phyloP scores from a whole-genome alignment of 1,140 invertebrate genomes.

The Eubasilissa regina region DNA sequence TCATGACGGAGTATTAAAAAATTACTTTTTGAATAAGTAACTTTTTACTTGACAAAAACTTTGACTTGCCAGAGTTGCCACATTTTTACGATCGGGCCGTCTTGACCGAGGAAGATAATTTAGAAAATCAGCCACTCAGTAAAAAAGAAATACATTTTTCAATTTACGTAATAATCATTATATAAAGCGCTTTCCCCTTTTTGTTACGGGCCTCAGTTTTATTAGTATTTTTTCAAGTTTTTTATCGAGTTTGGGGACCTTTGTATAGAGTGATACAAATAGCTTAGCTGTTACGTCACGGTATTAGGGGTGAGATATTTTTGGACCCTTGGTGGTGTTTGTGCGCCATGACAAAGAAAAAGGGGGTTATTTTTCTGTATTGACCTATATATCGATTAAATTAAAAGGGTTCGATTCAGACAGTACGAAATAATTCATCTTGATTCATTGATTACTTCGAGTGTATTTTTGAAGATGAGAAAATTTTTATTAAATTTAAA shows the following conservation, averaged over 20 bases:
- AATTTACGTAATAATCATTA: background rate
- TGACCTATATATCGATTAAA: too few species aligned
- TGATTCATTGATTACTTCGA: too few species aligned
- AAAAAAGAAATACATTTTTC: background rate
- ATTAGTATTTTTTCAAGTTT: background rate
- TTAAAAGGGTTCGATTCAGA: too few species aligned
- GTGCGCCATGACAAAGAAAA: too few species aligned
- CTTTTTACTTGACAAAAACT: background rate
- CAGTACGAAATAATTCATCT: too few species aligned
- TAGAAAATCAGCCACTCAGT: background rate
- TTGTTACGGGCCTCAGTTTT: background rate
- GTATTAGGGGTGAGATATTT: background rate
- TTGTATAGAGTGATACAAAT: background rate
- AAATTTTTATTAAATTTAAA: too few species aligned
- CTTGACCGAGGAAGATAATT: background rate
- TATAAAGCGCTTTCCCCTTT: background rate
- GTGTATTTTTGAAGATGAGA: too few species aligned
- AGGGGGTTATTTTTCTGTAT: too few species aligned
- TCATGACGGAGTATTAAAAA: background rate
- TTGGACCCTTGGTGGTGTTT: background rate
- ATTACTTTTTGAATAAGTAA: slow-evolving; percentile 10
- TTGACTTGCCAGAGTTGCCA: slow-evolving; percentile 4
- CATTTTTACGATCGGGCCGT: slow-evolving; percentile 6
- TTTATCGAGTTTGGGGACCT: background rate
- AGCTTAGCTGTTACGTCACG: background rate